A percentile compares a stretch with the other conserved stretches of the same genome.
Conservation (phyloP, 2,888 invertebrate species). For the Agrochola lychnidis region DNA sequence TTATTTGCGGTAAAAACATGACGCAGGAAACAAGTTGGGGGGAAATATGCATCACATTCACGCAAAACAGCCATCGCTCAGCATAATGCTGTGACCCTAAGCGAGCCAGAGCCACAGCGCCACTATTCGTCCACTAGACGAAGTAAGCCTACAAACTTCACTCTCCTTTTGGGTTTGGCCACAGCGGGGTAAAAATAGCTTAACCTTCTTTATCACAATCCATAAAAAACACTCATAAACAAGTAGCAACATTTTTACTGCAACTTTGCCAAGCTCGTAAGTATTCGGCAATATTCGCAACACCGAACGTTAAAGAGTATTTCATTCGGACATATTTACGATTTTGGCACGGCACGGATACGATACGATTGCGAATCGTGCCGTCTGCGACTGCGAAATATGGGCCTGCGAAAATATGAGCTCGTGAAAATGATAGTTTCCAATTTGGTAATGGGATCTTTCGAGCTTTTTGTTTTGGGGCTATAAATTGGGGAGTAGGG, state of each 20-base stretch:
- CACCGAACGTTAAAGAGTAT: slow-evolving; percentile 58
- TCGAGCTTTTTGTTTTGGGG: slow-evolving; percentile 21
- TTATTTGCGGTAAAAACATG: too few species aligned
- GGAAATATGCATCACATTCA: too few species aligned
- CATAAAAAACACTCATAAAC: slow-evolving; percentile 62
- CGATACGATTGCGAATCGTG: slow-evolving; percentile 66
- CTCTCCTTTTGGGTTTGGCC: neutral
- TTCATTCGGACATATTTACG: slow-evolving; percentile 74
- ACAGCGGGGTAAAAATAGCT: neutral
- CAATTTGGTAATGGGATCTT: slow-evolving; percentile 73
- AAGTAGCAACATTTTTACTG: slow-evolving; percentile 70
- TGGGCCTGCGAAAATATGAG: slow-evolving; percentile 65
- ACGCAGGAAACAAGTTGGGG: too few species aligned
- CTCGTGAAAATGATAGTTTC: slow-evolving; percentile 63
- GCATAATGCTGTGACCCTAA: too few species aligned
- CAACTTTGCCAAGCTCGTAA: slow-evolving; percentile 73
- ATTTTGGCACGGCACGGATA: slow-evolving; percentile 73
- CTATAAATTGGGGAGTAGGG: slow-evolving; percentile 35
- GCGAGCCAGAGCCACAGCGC: too few species aligned
- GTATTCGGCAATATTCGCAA: slow-evolving; percentile 69
- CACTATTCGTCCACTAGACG: neutral
- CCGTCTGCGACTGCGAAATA: slow-evolving; percentile 66
- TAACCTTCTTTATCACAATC: slow-evolving; percentile 22
- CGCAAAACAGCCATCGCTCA: too few species aligned
- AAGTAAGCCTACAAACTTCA: neutral